Evolutionary conservation across 2,113 vertebrate species (phyloP).

Genomic region (Mastomys coucha): DNA sequence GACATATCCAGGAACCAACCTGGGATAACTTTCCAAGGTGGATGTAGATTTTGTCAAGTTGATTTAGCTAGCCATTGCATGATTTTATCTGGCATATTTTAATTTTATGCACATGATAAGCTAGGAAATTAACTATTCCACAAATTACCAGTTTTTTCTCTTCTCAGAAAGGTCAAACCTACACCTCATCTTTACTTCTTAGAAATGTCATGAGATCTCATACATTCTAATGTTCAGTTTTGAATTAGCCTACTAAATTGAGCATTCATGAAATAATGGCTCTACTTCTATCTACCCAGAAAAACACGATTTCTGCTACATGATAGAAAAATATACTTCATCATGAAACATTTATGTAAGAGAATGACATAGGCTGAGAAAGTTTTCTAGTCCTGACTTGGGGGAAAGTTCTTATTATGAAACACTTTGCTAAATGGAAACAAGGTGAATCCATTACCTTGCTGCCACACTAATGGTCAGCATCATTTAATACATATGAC

Average conservation of each 20-base stretch:
- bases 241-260: neutral
- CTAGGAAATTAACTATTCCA: neutral
- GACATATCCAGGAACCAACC: neutral
- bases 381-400: neutral
- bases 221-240: neutral
- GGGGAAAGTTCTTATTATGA: neutral
- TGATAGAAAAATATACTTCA: neutral
- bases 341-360: neutral
- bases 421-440: neutral
- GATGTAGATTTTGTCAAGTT: neutral
- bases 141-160: neutral
- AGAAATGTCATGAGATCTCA: neutral
- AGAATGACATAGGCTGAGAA: neutral
- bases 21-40: neutral
- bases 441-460: neutral
- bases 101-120: neutral
- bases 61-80: neutral
- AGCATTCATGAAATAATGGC: neutral
- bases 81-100: neutral
- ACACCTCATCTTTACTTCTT: neutral
- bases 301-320: neutral
- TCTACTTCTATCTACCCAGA: neutral
- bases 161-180: neutral
- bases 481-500: neutral
- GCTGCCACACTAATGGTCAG: neutral